Evolutionary conservation across 2,797 vertebrate species (phyloP).

Genomic region (Cyclopterus lumpus): DNA sequence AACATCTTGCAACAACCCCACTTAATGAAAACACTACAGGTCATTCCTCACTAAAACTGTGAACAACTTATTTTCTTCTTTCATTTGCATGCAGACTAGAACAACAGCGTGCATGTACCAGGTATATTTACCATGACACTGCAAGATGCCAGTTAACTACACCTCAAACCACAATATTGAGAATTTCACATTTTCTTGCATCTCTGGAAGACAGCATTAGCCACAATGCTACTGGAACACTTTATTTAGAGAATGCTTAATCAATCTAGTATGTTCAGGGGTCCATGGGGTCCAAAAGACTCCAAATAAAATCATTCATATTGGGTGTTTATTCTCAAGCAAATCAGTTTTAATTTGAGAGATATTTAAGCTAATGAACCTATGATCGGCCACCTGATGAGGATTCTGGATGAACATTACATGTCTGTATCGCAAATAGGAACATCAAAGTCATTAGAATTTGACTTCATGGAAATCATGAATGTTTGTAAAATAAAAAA

Average conservation of each 20-base stretch:
- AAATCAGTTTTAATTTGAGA: not conserved
- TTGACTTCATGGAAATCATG: not conserved
- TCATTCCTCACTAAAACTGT: not conserved
- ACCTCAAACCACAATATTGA: not conserved
- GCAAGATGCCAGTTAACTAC: constrained; percentile 7
- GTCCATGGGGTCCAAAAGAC: not conserved
- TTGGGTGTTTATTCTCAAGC: not conserved
- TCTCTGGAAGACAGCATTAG: not conserved
- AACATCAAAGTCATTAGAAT: not conserved
- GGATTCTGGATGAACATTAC: not conserved
- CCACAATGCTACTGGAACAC: not conserved
- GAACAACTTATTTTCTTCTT: not conserved
- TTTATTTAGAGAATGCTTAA: not conserved
- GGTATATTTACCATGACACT: not conserved
- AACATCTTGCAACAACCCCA: not conserved
- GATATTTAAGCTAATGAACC: too few species aligned
- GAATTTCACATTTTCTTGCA: not conserved
- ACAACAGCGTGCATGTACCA: not conserved
- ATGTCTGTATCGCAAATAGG: too few species aligned
- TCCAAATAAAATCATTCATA: not conserved
- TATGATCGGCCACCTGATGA: not conserved
- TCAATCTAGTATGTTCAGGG: not conserved
- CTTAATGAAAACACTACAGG: not conserved
- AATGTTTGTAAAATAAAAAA: not conserved
- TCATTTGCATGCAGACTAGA: not conserved